Evolutionary conservation across 2,888 invertebrate species (phyloP), one percentile per base, ranked within the genome.

Genomic region (Lasioglossum leucozonium): DNA sequence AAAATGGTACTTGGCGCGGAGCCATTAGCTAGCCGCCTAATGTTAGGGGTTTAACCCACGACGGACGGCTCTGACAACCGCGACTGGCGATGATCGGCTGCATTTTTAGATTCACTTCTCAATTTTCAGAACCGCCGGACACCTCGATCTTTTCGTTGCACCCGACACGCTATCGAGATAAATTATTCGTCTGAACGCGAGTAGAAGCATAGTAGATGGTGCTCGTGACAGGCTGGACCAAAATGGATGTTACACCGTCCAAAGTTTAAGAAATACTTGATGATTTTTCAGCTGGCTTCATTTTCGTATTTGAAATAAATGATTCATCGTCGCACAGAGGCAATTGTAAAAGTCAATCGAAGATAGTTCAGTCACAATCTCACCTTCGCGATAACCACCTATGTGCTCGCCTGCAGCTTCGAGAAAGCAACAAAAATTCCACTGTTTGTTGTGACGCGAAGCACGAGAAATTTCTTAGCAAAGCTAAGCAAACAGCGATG

Each of bases 371-470:
- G 30, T n/a, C 44, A 22, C 65, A 6, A 58, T 30, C 71, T 8
- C 30, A n/a, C 30, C 16, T 71, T n/a, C 2, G 40, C 30, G 51
- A 62, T 72, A 82, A 51, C 37, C 4, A 2, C 13, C 13, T 40
- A 69, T 16, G n/a, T n/a, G 30, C 1, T 18, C 30, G 62, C 16
- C 16, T 16, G 3, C 30, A 62, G 62, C 62, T 40, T 69, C 0
- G 37, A n/a, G 37, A 40, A 40, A 69, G 69, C 22, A 40, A 72
- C 79, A 87, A 87, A 81, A 82, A 26, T 87, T 81, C 81, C 85
- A 77, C 72, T 62, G 79, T 30, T 83, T 51, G 62, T 85, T 77
- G 75, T 81, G 81, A 73, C 77, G 47, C 67, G 47, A 11, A 16
- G 44, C 69, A 58, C 55, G 87, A 71, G 78, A 87, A 85, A 73